These are phyloP conservation scores for Macquaria australasica DNA, from an alignment of 2,113 vertebrate genomes.

Conservation along the genomic window DNA sequence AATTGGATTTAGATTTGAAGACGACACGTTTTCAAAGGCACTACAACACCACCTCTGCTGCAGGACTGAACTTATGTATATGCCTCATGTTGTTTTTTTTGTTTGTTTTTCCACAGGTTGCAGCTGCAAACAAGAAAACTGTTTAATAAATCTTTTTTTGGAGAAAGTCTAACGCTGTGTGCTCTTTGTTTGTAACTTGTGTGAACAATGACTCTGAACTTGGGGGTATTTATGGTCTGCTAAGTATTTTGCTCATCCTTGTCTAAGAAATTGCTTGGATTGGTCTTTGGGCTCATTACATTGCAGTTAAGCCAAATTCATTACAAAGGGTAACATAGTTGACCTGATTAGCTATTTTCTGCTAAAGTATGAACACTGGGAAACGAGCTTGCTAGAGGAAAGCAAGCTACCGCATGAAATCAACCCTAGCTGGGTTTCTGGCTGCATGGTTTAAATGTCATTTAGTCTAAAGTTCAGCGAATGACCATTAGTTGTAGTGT, in stretches of 20 bases:
- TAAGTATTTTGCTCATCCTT: not conserved
- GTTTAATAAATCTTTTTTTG: conserved; percentile 83
- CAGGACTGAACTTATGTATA: not conserved
- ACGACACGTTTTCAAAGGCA: not conserved
- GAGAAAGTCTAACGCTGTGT: conserved; percentile 68
- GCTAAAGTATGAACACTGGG: not conserved
- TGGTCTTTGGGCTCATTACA: not conserved
- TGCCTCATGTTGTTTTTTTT: conserved; percentile 4
- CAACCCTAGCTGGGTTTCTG: conserved; percentile 13
- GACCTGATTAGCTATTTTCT: not conserved
- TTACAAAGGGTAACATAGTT: not conserved
- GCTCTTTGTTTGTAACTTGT: not conserved
- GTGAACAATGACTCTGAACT: not conserved
- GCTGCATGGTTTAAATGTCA: conserved; percentile 21
- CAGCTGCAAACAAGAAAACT: conserved; percentile 86
- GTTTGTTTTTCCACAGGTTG: conserved; percentile 72
- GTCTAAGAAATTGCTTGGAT: not conserved
- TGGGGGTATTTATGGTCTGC: not conserved
- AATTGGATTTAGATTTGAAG: conserved; percentile 11
- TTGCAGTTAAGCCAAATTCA: not conserved
- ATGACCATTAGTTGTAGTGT: not conserved
- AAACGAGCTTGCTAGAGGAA: not conserved
- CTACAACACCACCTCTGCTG: not conserved
- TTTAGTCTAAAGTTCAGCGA: conserved; percentile 18
- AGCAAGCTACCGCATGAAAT: not conserved